Conservation (phyloP, 2,113 vertebrate genomes). For the Bambusicola thoracicus region DNA sequence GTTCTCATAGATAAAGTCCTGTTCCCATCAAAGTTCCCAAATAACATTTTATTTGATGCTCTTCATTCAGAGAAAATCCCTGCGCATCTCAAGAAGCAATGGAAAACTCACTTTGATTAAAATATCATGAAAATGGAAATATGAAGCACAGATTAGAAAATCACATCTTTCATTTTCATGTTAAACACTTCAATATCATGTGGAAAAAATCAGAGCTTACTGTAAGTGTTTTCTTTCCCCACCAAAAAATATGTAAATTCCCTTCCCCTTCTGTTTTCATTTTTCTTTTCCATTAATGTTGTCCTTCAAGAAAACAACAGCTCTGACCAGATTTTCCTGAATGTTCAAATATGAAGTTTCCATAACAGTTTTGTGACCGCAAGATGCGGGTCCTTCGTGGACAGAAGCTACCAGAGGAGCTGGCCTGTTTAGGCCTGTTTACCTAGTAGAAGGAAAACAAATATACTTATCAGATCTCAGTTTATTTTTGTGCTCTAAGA, state of each 20-base stretch:
- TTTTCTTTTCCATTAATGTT: background rate
- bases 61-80: background rate
- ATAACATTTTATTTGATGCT: background rate
- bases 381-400: background rate
- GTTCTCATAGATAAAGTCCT: background rate
- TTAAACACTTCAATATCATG: background rate
- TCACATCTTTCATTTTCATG: background rate
- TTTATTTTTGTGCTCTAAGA: background rate
- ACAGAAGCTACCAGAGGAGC: background rate
- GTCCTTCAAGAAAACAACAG: background rate
- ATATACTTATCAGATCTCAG: accelerated
- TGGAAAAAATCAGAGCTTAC: background rate
- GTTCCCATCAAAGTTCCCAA: background rate
- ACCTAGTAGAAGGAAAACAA: slow-evolving; percentile 30
- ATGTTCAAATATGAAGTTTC: background rate
- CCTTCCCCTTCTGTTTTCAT: background rate
- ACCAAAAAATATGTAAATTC: accelerated
- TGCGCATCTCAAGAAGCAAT: background rate
- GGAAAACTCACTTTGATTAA: background rate
- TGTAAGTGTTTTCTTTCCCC: background rate
- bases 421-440: too few species aligned
- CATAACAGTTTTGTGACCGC: background rate
- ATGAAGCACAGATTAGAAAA: background rate
- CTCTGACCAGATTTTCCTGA: background rate
- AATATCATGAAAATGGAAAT: background rate